Conservation (phyloP, 2,888 invertebrate genomes). For the Thyatira batis region DNA sequence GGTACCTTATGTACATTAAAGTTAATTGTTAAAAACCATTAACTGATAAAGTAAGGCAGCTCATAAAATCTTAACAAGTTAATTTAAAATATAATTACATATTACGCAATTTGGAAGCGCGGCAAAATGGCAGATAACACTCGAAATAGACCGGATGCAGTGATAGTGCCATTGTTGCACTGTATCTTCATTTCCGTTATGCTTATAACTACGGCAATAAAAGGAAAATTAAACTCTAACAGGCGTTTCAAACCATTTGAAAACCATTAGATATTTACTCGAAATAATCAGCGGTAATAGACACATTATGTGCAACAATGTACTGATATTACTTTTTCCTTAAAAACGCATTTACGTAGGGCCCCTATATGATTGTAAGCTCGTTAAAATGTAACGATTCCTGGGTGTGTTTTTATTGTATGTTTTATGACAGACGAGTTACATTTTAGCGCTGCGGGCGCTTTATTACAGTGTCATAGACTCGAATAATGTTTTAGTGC, state of each 20-base stretch:
- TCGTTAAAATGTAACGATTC: conserved; percentile 78
- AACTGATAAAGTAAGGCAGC: conserved; percentile 19
- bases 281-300: conserved; percentile 14
- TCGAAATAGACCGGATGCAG: conserved; percentile 54
- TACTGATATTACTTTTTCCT: conserved; percentile 51
- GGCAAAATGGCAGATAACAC: conserved; percentile 51
- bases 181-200: conserved; percentile 56
- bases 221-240: conserved; percentile 51
- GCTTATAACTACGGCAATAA: conserved; percentile 48
- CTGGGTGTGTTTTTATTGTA: conserved; percentile 74
- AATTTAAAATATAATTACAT: conserved; percentile 62
- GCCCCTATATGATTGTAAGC: conserved; percentile 76
- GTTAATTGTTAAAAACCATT: conserved; percentile 1
- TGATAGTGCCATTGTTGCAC: conserved; percentile 58
- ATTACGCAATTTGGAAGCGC: conserved; percentile 47
- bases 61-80: conserved; percentile 56
- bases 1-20: neutral
- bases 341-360: conserved; percentile 51
- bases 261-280: conserved; percentile 4
- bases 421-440: conserved; percentile 73
- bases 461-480: conserved; percentile 77
- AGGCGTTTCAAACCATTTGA: conserved; percentile 18
- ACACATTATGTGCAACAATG: conserved; percentile 1
- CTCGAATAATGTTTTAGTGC: conserved; percentile 70
- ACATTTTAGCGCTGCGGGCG: conserved; percentile 81